Percentiles rank a stretch among this genome's conserved stretches.
Conservation (phyloP, 2,797 vertebrate species). For the Sparidentex hasta region DNA sequence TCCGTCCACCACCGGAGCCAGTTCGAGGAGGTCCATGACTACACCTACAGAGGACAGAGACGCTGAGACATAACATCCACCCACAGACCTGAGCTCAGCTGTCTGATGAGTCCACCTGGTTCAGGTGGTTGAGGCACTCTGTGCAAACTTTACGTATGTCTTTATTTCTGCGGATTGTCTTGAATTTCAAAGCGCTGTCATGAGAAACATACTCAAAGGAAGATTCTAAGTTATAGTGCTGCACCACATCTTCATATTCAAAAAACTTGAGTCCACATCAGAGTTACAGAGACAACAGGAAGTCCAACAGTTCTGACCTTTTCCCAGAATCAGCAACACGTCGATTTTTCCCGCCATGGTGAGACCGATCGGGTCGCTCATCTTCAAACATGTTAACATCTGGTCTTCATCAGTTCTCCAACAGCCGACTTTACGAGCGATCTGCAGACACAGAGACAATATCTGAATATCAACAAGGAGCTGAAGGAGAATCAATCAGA, state of each 20-base stretch:
- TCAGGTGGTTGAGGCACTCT: background rate
- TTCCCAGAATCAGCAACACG: constrained; percentile 72
- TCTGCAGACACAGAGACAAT: constrained; percentile 67
- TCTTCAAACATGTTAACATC: constrained; percentile 86
- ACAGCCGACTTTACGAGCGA: constrained; percentile 87
- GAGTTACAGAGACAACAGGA: no score
- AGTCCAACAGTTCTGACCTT: constrained; percentile 48
- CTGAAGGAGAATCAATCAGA: background rate
- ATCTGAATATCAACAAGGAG: fast-evolving
- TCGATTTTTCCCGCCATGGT: constrained; percentile 86
- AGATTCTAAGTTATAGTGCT: no score
- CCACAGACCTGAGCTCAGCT: background rate
- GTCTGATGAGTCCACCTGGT: background rate
- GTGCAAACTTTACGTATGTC: background rate
- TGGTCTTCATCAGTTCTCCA: constrained; percentile 60
- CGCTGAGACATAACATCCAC: background rate
- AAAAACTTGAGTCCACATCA: no score
- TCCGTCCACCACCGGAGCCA: constrained; percentile 87
- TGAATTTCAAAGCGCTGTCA: no score
- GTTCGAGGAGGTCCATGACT: constrained; percentile 82
- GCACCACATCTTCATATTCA: no score
- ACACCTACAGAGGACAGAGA: constrained; percentile 74
- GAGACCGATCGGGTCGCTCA: constrained; percentile 80
- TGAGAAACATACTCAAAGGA: no score
- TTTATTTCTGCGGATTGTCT: background rate